Percentiles rank a stretch among this genome's conserved stretches.
These are phyloP conservation scores for Tachina fera DNA, from an alignment of 2,888 invertebrate genomes.

Conservation along the genomic window DNA sequence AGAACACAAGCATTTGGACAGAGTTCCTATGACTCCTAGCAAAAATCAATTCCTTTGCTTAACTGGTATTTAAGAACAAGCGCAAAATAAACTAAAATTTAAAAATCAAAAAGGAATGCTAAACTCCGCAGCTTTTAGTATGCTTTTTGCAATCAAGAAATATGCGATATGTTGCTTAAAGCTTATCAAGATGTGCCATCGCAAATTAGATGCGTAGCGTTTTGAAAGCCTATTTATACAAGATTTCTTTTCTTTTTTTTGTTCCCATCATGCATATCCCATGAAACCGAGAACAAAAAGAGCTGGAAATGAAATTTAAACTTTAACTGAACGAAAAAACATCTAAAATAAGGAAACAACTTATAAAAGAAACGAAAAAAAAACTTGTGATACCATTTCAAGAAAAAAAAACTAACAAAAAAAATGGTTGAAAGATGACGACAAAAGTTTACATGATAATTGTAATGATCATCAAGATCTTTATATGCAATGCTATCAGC, in stretches of 20 bases:
- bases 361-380: slow-evolving; percentile 60
- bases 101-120: background rate
- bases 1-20: no score
- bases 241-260: slow-evolving; percentile 52
- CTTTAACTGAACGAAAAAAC: slow-evolving; percentile 20
- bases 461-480: slow-evolving; percentile 68
- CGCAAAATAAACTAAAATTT: background rate
- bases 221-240: slow-evolving; percentile 72
- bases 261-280: slow-evolving; percentile 44
- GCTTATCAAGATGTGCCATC: slow-evolving; percentile 70
- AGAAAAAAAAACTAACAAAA: slow-evolving; percentile 27
- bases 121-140: no score
- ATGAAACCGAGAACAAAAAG: slow-evolving; percentile 42
- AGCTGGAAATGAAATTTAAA: slow-evolving; percentile 23
- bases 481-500: slow-evolving; percentile 51
- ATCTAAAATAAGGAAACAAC: slow-evolving; percentile 42
- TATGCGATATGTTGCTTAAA: slow-evolving; percentile 56
- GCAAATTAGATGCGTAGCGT: slow-evolving; percentile 72
- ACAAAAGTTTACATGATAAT: slow-evolving; percentile 71
- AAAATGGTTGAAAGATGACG: slow-evolving; percentile 62
- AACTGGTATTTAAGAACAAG: background rate
- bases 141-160: slow-evolving; percentile 35
- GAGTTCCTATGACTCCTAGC: background rate
- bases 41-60: slow-evolving; percentile 8
- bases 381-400: slow-evolving; percentile 59